These are phyloP conservation scores for Ctenicera cuprea DNA, from an alignment of 2,888 invertebrate species.

Conservation along the genomic window DNA sequence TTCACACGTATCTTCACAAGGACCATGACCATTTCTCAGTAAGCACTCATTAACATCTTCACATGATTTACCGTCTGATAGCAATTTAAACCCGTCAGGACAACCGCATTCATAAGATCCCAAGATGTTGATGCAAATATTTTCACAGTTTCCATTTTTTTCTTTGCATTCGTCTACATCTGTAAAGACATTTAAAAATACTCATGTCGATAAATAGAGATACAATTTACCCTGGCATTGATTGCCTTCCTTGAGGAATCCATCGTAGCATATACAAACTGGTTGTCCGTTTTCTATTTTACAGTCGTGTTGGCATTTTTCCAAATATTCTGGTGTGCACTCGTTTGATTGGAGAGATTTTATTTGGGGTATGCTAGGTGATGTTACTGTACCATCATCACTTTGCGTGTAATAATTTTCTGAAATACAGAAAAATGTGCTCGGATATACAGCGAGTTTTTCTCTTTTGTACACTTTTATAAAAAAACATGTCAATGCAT, in stretches of 20 bases:
- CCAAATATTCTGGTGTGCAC: constrained; percentile 57
- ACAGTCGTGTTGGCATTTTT: constrained; percentile 73
- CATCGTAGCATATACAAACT: constrained; percentile 63
- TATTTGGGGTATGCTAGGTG: not conserved
- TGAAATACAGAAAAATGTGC: constrained; percentile 1
- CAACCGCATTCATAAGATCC: constrained; percentile 78
- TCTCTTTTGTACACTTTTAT: too few relatives aligned
- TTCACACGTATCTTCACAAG: constrained; percentile 77
- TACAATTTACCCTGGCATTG: constrained; percentile 61
- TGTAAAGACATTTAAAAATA: constrained; percentile 60
- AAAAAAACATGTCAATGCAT: too few relatives aligned
- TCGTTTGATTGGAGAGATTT: not conserved
- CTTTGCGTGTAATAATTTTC: constrained; percentile 10
- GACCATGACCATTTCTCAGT: constrained; percentile 77
- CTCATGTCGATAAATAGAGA: not conserved
- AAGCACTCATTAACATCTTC: constrained; percentile 79
- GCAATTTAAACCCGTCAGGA: constrained; percentile 73
- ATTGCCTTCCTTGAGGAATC: constrained; percentile 59
- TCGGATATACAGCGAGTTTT: too few relatives aligned
- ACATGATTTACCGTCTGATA: constrained; percentile 63
- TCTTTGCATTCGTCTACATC: constrained; percentile 77
- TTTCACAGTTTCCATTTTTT: constrained; percentile 75
- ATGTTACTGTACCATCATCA: not conserved
- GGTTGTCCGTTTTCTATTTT: constrained; percentile 66
- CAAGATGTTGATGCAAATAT: constrained; percentile 75